Percentiles rank a stretch among this genome's conserved stretches.
Conservation (phyloP, 2,113 vertebrate species). For the Cyprinodon brontotheroides region DNA sequence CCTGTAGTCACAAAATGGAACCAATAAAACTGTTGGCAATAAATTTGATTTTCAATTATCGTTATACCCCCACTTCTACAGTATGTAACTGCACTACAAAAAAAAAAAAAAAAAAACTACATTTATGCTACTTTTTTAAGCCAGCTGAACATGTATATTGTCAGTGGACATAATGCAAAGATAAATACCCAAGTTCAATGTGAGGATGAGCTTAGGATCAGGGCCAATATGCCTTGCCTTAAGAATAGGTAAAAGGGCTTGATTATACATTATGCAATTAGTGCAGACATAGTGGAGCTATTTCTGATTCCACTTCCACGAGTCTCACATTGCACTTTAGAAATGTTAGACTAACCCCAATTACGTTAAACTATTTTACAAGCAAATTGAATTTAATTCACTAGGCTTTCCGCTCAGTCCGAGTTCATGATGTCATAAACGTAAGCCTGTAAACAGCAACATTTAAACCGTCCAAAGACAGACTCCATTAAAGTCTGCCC, state of each 20-base stretch:
- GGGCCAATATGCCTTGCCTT: background rate
- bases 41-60: background rate
- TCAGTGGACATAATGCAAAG: background rate
- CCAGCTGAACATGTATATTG: background rate
- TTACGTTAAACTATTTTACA: conserved; percentile 55
- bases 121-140: background rate
- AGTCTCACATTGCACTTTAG: conserved; percentile 4
- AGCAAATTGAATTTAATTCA: conserved; percentile 60
- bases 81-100: background rate
- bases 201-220: conserved; percentile 1
- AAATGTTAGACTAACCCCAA: conserved; percentile 18
- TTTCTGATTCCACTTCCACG: background rate
- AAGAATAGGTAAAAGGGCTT: background rate
- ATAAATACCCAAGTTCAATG: background rate
- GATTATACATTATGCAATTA: conserved; percentile 8
- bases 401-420: conserved; percentile 38
- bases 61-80: background rate
- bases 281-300: background rate
- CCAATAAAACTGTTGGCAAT: background rate
- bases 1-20: background rate
- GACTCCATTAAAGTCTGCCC: conserved; percentile 40
- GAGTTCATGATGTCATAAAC: conserved; percentile 73
- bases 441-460: conserved; percentile 55
- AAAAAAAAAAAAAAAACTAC: too few species aligned
- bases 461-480: conserved; percentile 45